Conservation (phyloP, 2,797 vertebrate genomes). For the Paramormyrops hopkinsi region DNA sequence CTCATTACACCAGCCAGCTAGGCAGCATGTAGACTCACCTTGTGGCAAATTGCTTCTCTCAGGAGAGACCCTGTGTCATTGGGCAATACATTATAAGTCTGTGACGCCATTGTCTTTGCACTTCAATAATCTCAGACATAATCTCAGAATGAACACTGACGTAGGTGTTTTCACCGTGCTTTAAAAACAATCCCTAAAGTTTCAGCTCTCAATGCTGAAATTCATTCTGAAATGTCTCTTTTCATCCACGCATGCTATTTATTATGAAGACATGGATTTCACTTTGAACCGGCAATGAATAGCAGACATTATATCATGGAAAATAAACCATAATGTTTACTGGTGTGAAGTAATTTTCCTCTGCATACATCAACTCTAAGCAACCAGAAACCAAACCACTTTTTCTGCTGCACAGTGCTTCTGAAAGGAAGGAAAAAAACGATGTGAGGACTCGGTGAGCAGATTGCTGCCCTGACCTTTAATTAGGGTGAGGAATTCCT, state of each 20-base stretch:
- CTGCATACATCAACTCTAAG: not conserved
- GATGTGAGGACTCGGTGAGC: not conserved
- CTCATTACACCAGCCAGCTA: not conserved
- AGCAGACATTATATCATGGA: no score
- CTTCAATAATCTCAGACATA: not conserved
- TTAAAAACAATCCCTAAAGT: not conserved
- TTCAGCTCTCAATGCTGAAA: not conserved
- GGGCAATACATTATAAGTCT: not conserved
- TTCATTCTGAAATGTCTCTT: not conserved
- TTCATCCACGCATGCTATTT: not conserved
- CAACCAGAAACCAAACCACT: not conserved
- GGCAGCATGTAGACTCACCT: not conserved
- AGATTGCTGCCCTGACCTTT: slow-evolving; percentile 69
- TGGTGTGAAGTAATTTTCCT: not conserved
- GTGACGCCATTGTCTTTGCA: not conserved
- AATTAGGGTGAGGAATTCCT: slow-evolving; percentile 87
- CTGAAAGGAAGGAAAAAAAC: not conserved
- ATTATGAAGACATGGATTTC: not conserved
- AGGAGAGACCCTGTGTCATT: not conserved
- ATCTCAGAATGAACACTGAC: not conserved
- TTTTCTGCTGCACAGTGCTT: not conserved
- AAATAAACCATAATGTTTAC: not conserved
- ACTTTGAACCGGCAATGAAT: not conserved
- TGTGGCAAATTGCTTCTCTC: not conserved
- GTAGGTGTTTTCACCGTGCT: not conserved